Evolutionary conservation across 2,888 invertebrate species (phyloP).

Genomic region (Callyntrura sp.): DNA sequence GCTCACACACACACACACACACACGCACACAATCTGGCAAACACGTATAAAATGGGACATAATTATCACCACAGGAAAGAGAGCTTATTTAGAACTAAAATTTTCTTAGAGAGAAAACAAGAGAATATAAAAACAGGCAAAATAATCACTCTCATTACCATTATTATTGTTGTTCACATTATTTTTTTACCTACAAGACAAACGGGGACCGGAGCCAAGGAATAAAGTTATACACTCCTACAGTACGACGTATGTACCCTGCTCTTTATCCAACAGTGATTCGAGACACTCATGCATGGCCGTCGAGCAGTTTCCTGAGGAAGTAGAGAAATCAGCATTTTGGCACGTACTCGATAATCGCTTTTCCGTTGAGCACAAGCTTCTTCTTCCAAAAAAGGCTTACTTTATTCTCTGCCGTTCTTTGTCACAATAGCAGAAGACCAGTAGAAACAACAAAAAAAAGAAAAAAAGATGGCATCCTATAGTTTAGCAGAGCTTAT

Average conservation of each 20-base stretch:
- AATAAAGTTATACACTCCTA: neutral
- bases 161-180: neutral
- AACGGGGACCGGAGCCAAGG: neutral
- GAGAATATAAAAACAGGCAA: neutral
- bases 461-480: too few relatives aligned
- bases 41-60: neutral
- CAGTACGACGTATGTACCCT: neutral
- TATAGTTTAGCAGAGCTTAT: too few relatives aligned
- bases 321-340: conserved; percentile 50
- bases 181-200: too few relatives aligned
- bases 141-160: neutral
- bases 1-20: neutral
- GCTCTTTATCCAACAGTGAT: neutral
- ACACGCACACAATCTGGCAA: neutral
- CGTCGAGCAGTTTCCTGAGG: conserved; percentile 33
- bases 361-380: conserved; percentile 29
- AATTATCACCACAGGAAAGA: neutral
- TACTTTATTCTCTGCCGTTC: conserved; percentile 11
- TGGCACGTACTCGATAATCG: conserved; percentile 61
- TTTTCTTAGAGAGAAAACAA: neutral
- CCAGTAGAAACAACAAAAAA: neutral
- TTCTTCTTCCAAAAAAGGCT: conserved; percentile 9
- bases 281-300: neutral
- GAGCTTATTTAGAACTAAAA: neutral
- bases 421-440: conserved; percentile 17